Percentiles rank a stretch among this genome's conserved stretches.
phyloP scores from a whole-genome alignment of 2,797 vertebrate species.

The Mallotus villosus region DNA sequence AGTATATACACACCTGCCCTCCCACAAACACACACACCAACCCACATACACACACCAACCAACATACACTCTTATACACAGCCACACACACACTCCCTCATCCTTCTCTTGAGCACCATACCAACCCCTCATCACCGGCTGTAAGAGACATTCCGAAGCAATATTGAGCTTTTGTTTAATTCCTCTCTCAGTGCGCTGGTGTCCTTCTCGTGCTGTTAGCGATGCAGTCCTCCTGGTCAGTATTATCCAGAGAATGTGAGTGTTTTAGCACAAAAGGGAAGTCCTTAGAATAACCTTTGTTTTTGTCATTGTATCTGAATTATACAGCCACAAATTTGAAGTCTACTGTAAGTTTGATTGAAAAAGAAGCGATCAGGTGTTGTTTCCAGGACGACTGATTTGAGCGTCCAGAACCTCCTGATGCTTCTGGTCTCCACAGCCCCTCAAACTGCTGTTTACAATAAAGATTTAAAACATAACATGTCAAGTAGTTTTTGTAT shows the following conservation, averaged over 20 bases:
- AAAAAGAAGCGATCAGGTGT: conserved; percentile 70
- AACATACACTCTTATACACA: conserved; percentile 46
- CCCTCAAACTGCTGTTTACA: conserved; percentile 83
- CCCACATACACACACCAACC: conserved; percentile 12
- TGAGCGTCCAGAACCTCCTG: conserved; percentile 61
- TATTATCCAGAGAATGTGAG: conserved; percentile 69
- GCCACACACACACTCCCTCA: conserved; percentile 44
- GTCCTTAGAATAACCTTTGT: conserved; percentile 62
- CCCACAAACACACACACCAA: conserved; percentile 1
- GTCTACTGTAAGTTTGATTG: conserved; percentile 84
- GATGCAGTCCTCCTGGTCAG: conserved; percentile 76
- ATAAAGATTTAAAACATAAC: conserved; percentile 75
- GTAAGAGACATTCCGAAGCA: conserved; percentile 80
- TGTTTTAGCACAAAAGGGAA: conserved; percentile 74
- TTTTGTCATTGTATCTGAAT: conserved; percentile 67
- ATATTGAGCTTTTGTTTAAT: conserved; percentile 70
- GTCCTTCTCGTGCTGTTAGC: conserved; percentile 64
- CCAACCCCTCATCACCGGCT: conserved; percentile 63
- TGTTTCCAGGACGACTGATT: conserved; percentile 72
- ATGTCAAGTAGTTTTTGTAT: not conserved
- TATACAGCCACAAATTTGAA: conserved; percentile 75
- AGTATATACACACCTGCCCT: conserved; percentile 47
- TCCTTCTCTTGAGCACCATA: conserved; percentile 46
- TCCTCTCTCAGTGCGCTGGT: conserved; percentile 58
- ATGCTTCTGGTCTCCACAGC: conserved; percentile 70